Base-by-base conservation (phyloP, 2,797 vertebrate genomes). In the Fringilla coelebs region DNA sequence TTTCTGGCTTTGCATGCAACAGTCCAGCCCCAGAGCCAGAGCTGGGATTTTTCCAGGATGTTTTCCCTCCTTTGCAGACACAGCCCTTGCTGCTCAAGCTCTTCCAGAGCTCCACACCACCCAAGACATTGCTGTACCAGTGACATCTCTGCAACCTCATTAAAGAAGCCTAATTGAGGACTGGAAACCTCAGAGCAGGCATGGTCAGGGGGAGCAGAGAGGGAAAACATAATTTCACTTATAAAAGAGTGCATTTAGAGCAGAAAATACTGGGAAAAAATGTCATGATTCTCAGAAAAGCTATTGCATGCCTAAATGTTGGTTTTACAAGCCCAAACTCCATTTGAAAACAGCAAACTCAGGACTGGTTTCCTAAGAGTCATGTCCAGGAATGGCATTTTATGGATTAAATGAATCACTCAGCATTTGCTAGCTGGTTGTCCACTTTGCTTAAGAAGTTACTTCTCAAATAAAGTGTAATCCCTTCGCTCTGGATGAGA, bases 91-190 rank as follows among this genome's bases (percentile, higher is more conserved):
- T 86, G 62, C 62, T 41, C 46, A 36, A 86, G 54, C 46, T 77
- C 58, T 68, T 75, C 70, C 73, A 83, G 80, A 78, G 54, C 32
- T 75, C 70, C 58, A 40, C 46, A 57, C 25, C 63, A 58, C 70
- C n/a, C 62, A 74, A 73, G 19, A 6, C 38, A 68, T 15, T 1
- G 0, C 70, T 14, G 34, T 13, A 20, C 31, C 1, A 0, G n/a
- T 0, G 2, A 18, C 65, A 62, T 38, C 76, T 73, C 73, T 65
- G 46, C 58, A 72, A 48, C 18, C 34, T 88, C 38, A 4, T 73
- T 58, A 68, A 83, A 82, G 55, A 43, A 76, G 36, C 16, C 3
- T 7, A 11, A 40, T 3, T 75, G 79, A 75, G 73, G 17, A 15
- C 26, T 78, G 34, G 48, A 22, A 85, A 2, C 34, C 52, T 70